phyloP scores from a whole-genome alignment of 2,797 vertebrate genomes.

The Pangasius larnaudii region DNA sequence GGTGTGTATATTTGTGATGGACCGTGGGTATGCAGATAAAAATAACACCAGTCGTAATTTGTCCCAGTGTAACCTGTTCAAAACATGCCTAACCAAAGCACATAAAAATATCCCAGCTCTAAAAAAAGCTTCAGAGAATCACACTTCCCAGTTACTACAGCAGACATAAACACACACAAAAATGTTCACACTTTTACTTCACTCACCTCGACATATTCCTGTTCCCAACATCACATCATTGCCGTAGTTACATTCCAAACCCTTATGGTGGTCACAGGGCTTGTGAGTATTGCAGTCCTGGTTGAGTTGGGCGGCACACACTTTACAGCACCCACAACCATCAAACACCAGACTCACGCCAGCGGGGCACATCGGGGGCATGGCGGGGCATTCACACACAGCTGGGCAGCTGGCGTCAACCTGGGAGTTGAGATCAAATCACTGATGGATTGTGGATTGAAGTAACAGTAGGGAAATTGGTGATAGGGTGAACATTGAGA shows the following conservation, averaged over 20 bases:
- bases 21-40: neutral
- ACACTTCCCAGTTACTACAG: neutral
- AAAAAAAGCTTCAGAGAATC: constrained; percentile 29
- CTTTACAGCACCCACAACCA: constrained; percentile 78
- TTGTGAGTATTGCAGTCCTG: constrained; percentile 74
- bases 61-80: constrained; percentile 10
- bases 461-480: neutral
- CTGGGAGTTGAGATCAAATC: constrained; percentile 6
- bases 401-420: constrained; percentile 73
- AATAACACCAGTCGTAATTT: constrained; percentile 31
- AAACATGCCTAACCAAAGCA: constrained; percentile 12
- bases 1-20: neutral
- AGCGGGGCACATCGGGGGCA: constrained; percentile 69
- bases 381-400: constrained; percentile 71
- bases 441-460: neutral
- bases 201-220: constrained; percentile 83
- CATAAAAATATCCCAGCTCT: constrained; percentile 37
- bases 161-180: neutral
- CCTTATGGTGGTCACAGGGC: constrained; percentile 83
- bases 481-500: neutral
- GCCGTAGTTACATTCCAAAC: constrained; percentile 84
- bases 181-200: neutral
- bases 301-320: constrained; percentile 81
- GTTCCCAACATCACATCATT: constrained; percentile 71
- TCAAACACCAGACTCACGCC: constrained; percentile 77